phyloP scores from a whole-genome alignment of 2,113 vertebrate species.

The Corynorhinus townsendii region DNA sequence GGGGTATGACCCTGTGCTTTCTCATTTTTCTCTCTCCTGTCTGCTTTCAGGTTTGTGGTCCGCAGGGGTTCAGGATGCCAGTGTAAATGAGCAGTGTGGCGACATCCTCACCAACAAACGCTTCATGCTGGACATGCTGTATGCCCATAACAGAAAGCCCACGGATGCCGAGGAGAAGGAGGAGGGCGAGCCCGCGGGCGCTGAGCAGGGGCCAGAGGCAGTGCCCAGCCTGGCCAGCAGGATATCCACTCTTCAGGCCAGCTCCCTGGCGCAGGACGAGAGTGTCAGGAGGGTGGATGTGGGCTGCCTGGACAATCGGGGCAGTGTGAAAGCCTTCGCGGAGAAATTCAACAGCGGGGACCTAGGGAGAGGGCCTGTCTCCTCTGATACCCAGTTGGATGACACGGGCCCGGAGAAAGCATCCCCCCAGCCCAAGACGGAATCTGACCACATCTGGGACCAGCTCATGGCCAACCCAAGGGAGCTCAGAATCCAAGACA shows the following conservation, averaged over 20 bases:
- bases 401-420: conserved; percentile 81
- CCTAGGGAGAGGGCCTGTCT: conserved; percentile 83
- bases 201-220: conserved; percentile 82
- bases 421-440: conserved; percentile 81
- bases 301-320: conserved; percentile 91
- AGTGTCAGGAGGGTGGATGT: conserved; percentile 87
- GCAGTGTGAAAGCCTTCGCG: conserved; percentile 90
- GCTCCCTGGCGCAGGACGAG: conserved; percentile 88
- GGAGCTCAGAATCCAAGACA: conserved; percentile 96
- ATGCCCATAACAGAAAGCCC: conserved; percentile 89
- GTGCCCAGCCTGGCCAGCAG: conserved; percentile 88
- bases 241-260: conserved; percentile 92
- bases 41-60: conserved; percentile 87
- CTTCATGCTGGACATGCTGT: conserved; percentile 98
- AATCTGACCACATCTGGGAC: conserved; percentile 98
- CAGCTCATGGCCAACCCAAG: conserved; percentile 94
- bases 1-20: background rate
- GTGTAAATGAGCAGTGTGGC: conserved; percentile 89
- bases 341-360: conserved; percentile 91
- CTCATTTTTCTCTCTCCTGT: conserved; percentile 50
- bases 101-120: conserved; percentile 93
- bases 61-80: conserved; percentile 83
- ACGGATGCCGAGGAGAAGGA: conserved; percentile 81
- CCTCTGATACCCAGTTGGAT: conserved; percentile 81
- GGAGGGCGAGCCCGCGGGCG: conserved; percentile 79